Evolutionary conservation across 2,113 vertebrate species (phyloP).

Genomic region (Phocoena sinus): DNA sequence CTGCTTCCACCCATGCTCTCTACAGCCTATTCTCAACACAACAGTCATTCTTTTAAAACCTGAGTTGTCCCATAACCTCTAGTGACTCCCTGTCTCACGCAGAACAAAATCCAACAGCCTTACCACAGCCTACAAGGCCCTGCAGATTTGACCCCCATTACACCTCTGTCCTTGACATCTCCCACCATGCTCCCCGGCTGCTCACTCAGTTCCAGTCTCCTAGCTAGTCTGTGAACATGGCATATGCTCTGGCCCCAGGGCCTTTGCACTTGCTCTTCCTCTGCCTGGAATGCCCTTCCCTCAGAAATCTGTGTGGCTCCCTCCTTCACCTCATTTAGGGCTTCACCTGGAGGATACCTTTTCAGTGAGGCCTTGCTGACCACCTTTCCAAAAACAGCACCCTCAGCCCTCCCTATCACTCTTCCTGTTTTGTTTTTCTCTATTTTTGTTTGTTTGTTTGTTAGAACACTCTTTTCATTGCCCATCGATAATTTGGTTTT

Average conservation of each 20-base stretch:
- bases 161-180: neutral
- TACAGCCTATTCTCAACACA: neutral
- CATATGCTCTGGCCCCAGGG: neutral
- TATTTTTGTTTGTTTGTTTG: too few relatives aligned
- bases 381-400: neutral
- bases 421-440: neutral
- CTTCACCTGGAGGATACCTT: neutral
- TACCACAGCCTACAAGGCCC: neutral
- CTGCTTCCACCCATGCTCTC: neutral
- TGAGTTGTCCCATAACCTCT: neutral
- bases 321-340: neutral
- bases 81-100: neutral
- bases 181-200: rapidly evolving
- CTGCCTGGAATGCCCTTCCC: neutral
- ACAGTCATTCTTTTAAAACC: neutral
- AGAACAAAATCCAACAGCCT: neutral
- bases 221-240: neutral
- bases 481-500: neutral
- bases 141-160: neutral
- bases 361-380: neutral
- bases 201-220: rapidly evolving
- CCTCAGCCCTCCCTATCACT: neutral
- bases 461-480: neutral
- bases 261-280: neutral
- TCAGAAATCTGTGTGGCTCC: neutral